Base-by-base conservation (phyloP, 2,797 vertebrate genomes). In the Aplochiton taeniatus region DNA sequence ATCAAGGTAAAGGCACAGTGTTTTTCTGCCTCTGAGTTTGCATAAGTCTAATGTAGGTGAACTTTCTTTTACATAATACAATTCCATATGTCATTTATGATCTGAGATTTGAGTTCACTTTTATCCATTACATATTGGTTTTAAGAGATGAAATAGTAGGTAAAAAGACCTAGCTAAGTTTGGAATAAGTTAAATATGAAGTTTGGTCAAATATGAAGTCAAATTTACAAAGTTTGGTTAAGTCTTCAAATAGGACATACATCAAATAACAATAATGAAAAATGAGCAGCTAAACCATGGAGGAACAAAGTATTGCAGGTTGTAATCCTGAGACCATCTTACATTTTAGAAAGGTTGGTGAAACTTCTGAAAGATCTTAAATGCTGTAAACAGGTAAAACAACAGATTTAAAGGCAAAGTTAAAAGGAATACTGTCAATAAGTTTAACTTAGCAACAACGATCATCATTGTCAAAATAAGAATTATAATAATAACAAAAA, bases 1-100 rank as follows among this genome's bases (percentile, higher is more conserved):
- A 92, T 86, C 77, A 87, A 88, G 85, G 79, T 80, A 83, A 91
- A 93, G 93, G 93, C 90, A 93, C 91, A 80, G 84, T 69, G 74
- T 89, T 80, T 87, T 81, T 85, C 86, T 80, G 78, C 90, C 93
- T 44, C 57, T 90, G 91, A 88, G 90, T 92, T 95, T 96, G 93
- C 95, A 96, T 94, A 95, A 93, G 85, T 93, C 56, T 72, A 66
- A 72, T 71, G 31, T 31, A 31, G 6, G 60, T 66, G 43, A 79
- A 72, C 50, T 65, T 79, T 69, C 72, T 72, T 73, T 72, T 75
- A 80, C 62, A 58, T 73, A 31, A 31, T 31, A 31, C 31, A 31
- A 6, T 31, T 31, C 31, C 31, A 31, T 31, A 31, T 31, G 2
- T 31, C 31, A 31, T 3, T 3, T 31, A 31, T 31, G 6, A 31